Evolutionary conservation across 2,797 vertebrate species (phyloP), one percentile per base, ranked within the genome.

Genomic region (Gobionotothen gibberifrons): DNA sequence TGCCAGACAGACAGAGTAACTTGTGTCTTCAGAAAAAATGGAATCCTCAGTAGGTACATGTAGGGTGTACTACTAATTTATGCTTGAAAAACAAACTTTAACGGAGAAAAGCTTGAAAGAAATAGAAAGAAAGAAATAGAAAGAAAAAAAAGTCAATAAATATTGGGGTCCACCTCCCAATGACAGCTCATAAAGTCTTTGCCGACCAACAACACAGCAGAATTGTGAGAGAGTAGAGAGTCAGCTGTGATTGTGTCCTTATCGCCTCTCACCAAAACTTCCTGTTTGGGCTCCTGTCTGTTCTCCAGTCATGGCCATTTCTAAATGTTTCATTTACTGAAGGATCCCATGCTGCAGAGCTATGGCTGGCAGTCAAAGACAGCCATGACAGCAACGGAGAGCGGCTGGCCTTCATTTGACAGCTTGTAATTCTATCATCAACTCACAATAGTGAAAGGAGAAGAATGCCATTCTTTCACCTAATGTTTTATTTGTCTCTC

Each of bases 391-490:
- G 69, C 51, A 46, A 51, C 11, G 42, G 32, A 65, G 46, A 72
- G 59, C 42, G 57, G 57, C 32, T 73, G 74, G 76, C 62, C 69
- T 81, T 79, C 68, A 15, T 67, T 66, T 75, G 77, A 82, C 57
- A 72, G 72, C 59, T 47, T 52, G 56, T 49, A 64, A 75, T 72
- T 78, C 29, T 5, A 75, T 86, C 82, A 67, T 74, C 78, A 65
- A 52, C 39, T 74, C 61, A 64, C 59, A 69, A 68, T 14, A 81
- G 66, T 67, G 55, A 73, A 62, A 64, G 9, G 15, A 58, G 44
- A 74, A 47, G 49, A 81, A 72, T 22, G 40, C 17, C 15, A 43
- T 21, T 76, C 44, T 5, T 69, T 60, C 29, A 69, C 36, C 42
- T 61, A 48, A 59, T 55, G 14, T 52, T 59, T 58, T 21, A 46